Evolutionary conservation across 2,888 invertebrate species (phyloP).

Genomic region (Erebia epiphron): DNA sequence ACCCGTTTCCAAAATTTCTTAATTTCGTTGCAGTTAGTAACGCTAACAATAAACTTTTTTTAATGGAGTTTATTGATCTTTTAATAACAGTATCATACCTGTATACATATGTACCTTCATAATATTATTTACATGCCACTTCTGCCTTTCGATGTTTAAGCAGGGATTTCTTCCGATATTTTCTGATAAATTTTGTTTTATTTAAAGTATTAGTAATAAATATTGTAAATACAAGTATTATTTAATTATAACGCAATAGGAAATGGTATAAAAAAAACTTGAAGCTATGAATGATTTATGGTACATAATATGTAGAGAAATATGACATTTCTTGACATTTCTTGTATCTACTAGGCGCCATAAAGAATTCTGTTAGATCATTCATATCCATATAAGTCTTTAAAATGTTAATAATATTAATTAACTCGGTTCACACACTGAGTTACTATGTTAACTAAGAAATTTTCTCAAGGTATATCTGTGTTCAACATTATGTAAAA

Average conservation of each 20-base stretch:
- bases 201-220: background rate
- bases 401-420: slow-evolving; percentile 19
- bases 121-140: background rate
- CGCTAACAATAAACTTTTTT: too few species aligned
- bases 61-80: too few species aligned
- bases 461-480: slow-evolving; percentile 12
- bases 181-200: background rate
- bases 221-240: background rate
- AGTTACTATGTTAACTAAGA: background rate
- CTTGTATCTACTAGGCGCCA: slow-evolving; percentile 11
- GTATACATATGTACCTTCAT: background rate
- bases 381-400: slow-evolving; percentile 17
- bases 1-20: too few species aligned
- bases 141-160: background rate
- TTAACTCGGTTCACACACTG: slow-evolving; percentile 19
- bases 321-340: slow-evolving; percentile 10
- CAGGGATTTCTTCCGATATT: background rate
- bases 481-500: background rate
- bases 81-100: too few species aligned
- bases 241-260: slow-evolving; percentile 8
- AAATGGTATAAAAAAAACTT: background rate
- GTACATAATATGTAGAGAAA: slow-evolving; percentile 4
- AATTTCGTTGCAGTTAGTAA: too few species aligned
- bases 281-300: background rate
- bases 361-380: slow-evolving; percentile 18